These are phyloP conservation scores for Centropus unirufus DNA, from an alignment of 2,113 vertebrate species.

Conservation along the genomic window DNA sequence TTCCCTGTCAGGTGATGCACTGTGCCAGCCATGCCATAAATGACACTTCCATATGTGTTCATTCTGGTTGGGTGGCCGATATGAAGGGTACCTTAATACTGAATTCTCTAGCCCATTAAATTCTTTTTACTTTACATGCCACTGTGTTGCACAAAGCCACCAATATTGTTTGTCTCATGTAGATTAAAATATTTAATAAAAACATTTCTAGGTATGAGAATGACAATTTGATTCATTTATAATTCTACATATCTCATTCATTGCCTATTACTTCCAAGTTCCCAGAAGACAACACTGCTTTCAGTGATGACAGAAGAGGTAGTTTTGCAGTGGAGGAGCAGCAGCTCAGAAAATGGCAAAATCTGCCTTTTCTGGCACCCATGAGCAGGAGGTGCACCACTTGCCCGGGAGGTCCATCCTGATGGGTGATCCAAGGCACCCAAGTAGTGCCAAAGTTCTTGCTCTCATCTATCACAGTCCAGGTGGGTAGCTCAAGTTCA, in stretches of 20 bases:
- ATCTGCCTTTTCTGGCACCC: not conserved
- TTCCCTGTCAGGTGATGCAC: not conserved
- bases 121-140: not conserved
- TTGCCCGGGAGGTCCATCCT: not conserved
- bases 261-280: not conserved
- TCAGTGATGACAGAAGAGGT: not conserved
- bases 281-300: not conserved
- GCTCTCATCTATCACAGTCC: not conserved
- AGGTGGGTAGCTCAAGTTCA: not conserved
- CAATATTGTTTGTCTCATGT: not conserved
- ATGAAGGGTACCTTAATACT: not conserved
- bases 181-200: conserved; percentile 66
- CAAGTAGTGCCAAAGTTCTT: not conserved
- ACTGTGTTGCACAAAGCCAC: conserved; percentile 4
- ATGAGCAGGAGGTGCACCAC: not conserved
- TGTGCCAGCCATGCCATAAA: not conserved
- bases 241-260: not conserved
- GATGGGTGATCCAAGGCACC: not conserved
- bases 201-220: not conserved
- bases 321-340: not conserved
- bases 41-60: not conserved
- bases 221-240: not conserved
- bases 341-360: not conserved
- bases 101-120: not conserved
- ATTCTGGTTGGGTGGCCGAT: not conserved